A percentile compares a stretch with the other conserved stretches of the same genome.
These are phyloP conservation scores for Lepas anatifera DNA, from an alignment of 2,888 invertebrate species.

Conservation along the genomic window DNA sequence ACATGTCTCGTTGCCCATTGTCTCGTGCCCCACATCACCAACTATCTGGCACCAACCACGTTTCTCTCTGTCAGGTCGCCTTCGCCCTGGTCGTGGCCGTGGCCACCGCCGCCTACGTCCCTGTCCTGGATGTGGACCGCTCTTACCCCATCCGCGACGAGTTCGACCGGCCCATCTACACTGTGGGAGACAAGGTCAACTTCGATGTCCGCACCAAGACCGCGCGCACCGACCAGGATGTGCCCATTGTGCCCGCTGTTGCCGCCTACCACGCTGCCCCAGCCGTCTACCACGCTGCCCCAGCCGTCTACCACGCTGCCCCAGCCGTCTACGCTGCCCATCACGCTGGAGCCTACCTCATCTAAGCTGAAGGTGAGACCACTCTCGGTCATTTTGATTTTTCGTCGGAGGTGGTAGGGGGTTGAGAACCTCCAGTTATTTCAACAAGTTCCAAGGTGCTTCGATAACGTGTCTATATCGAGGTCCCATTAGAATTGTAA, in stretches of 20 bases:
- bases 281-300: background rate
- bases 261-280: background rate
- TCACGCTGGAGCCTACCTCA: background rate
- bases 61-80: background rate
- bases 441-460: no score
- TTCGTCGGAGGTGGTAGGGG: no score
- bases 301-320: background rate
- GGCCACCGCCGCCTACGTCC: background rate
- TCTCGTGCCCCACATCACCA: background rate
- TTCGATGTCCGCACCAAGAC: slow-evolving; percentile 4
- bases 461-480: no score
- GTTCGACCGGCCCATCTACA: slow-evolving; percentile 2
- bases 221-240: background rate
- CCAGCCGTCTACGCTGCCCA: background rate
- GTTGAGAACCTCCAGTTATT: no score
- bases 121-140: background rate
- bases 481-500: no score
- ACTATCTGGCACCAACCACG: no score
- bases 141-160: background rate
- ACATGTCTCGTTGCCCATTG: no score
- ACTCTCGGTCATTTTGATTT: no score
- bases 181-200: background rate
- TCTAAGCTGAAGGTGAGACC: background rate
- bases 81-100: slow-evolving; percentile 1
- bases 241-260: background rate